These are phyloP conservation scores for Phalacrocorax brasilianus DNA, from an alignment of 2,113 vertebrate genomes.

Conservation along the genomic window DNA sequence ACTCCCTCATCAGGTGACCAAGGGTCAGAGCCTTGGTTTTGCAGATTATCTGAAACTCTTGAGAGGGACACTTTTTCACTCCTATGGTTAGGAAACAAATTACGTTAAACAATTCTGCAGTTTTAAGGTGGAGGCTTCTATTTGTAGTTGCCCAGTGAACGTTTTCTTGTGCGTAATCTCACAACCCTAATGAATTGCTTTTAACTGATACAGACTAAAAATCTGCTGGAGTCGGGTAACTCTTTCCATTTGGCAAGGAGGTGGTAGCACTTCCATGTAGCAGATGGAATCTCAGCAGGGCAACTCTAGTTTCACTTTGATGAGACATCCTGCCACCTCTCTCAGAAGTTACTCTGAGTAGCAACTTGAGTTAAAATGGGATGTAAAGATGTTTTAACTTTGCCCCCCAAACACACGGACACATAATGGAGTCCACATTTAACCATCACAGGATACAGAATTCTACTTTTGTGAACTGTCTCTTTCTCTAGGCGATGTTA, in stretches of 20 bases:
- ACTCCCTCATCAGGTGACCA: not conserved
- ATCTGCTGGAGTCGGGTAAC: not conserved
- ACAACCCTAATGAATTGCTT: not conserved
- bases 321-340: slow-evolving; percentile 21
- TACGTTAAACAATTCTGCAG: not conserved
- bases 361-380: not conserved
- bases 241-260: not conserved
- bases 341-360: not conserved
- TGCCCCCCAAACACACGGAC: not conserved
- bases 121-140: not conserved
- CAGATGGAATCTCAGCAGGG: slow-evolving; percentile 46
- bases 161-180: not conserved
- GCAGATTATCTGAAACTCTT: not conserved
- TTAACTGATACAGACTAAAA: not conserved
- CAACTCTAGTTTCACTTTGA: not conserved
- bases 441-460: not conserved
- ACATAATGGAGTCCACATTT: not conserved
- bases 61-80: not conserved
- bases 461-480: not conserved
- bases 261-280: not conserved
- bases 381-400: not conserved
- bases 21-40: not conserved
- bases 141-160: not conserved
- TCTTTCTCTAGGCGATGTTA: not conserved
- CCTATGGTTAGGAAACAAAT: not conserved